Evolutionary conservation across 2,113 vertebrate species (phyloP).

Genomic region (Vimba vimba): DNA sequence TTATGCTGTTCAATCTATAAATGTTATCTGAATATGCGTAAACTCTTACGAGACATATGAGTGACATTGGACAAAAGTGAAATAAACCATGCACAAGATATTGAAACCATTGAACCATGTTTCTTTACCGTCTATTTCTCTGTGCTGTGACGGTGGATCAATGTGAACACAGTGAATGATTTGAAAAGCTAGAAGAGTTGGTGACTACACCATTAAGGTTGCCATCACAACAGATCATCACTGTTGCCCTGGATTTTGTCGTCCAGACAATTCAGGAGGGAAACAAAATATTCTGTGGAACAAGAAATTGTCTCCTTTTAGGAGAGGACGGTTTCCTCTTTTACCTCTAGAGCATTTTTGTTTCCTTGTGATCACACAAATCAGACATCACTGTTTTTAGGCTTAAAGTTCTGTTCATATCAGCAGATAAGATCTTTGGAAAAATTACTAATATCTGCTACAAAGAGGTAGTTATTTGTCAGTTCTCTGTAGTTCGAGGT

Average conservation of each 20-base stretch:
- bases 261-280: neutral
- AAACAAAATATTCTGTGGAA: neutral
- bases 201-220: slow-evolving; percentile 1
- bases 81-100: neutral
- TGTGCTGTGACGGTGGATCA: neutral
- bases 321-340: neutral
- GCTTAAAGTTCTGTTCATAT: neutral
- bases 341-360: neutral
- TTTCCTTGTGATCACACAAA: neutral
- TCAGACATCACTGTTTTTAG: neutral
- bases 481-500: neutral
- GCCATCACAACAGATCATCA: neutral
- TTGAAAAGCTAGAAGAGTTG: slow-evolving; percentile 9
- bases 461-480: neutral
- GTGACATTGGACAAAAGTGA: neutral
- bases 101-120: neutral
- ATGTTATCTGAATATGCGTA: neutral
- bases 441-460: neutral
- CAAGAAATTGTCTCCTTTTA: neutral
- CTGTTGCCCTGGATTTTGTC: neutral
- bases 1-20: neutral
- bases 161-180: neutral
- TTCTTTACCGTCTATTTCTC: neutral
- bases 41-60: neutral
- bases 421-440: neutral